A percentile compares a stretch with the other conserved stretches of the same genome.
Conservation (phyloP, 2,888 invertebrate genomes). For the Scrobipalpa costella region DNA sequence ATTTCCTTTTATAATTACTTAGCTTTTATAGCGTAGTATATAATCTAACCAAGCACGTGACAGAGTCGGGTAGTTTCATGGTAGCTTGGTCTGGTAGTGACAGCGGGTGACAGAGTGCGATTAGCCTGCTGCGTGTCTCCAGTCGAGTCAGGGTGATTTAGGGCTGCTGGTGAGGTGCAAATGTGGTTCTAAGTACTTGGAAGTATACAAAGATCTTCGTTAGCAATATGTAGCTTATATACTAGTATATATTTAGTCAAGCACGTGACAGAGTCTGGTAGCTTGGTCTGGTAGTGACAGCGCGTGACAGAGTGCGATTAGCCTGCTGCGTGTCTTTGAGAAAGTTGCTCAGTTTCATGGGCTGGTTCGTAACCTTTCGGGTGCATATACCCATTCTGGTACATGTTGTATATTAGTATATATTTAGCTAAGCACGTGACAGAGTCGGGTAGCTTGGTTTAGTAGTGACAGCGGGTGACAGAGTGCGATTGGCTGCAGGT, state of each 20-base stretch:
- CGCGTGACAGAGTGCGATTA: constrained; percentile 66
- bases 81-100: no score
- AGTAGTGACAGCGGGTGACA: constrained; percentile 62
- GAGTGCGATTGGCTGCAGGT: constrained; percentile 72
- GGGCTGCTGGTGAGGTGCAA: not conserved
- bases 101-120: constrained; percentile 65
- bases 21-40: no score
- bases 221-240: no score
- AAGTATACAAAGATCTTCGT: no score
- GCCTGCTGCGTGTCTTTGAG: no score
- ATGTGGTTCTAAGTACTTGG: not conserved
- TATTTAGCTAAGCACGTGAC: constrained; percentile 34
- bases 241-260: not conserved
- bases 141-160: not conserved
- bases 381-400: no score
- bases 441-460: constrained; percentile 57
- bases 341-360: no score
- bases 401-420: no score
- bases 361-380: no score
- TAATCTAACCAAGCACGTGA: constrained; percentile 34
- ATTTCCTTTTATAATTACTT: no score
- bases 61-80: constrained; percentile 54
- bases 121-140: constrained; percentile 61
- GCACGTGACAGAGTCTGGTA: constrained; percentile 49
- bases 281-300: constrained; percentile 66